Conservation (phyloP, 2,888 invertebrate species). For the Agrotis segetum region DNA sequence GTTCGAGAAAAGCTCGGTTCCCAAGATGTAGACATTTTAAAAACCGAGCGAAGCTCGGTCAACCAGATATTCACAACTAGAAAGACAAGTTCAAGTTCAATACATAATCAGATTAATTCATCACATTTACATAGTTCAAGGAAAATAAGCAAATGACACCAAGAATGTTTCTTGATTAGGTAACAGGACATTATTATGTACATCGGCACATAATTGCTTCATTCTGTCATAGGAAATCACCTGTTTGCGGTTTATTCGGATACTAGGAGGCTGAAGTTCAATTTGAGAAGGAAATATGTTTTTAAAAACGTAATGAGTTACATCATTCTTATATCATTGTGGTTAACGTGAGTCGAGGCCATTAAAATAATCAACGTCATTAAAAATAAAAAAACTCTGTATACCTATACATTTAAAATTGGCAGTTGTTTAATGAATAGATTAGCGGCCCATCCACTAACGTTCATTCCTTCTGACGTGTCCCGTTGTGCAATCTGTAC, state of each 20-base stretch:
- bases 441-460: too few relatives aligned
- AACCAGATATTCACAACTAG: too few relatives aligned
- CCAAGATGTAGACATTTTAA: too few relatives aligned
- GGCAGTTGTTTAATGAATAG: too few relatives aligned
- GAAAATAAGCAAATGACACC: constrained; percentile 38
- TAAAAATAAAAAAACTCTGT: too few relatives aligned
- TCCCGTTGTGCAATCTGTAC: too few relatives aligned
- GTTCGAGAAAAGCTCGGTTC: too few relatives aligned
- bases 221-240: constrained; percentile 30
- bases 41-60: too few relatives aligned
- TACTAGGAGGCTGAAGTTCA: not conserved
- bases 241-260: constrained; percentile 32
- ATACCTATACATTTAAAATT: too few relatives aligned
- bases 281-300: constrained; percentile 9
- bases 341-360: constrained; percentile 12
- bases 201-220: constrained; percentile 10
- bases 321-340: constrained; percentile 25
- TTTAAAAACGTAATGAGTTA: not conserved
- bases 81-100: constrained; percentile 14
- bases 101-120: too few relatives aligned
- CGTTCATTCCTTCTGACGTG: too few relatives aligned
- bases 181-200: constrained; percentile 10
- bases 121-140: constrained; percentile 28
- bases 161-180: constrained; percentile 19
- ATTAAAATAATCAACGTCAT: not conserved